Evolutionary conservation across 2,113 vertebrate genomes (phyloP), one percentile per base, ranked within the genome.

Genomic region (Chamaetylas fuelleborni): DNA sequence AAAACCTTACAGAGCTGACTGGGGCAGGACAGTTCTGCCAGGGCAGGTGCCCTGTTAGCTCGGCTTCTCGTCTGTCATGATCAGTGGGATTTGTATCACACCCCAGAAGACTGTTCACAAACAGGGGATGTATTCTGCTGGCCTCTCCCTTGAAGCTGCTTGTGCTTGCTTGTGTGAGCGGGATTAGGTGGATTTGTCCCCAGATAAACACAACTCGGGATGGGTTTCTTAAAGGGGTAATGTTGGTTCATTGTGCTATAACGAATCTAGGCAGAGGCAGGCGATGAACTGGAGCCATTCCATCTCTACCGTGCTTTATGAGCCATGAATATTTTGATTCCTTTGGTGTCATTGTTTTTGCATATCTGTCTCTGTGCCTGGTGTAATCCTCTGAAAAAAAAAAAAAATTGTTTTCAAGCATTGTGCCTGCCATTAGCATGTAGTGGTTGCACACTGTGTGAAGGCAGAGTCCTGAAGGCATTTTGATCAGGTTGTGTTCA

Each of bases 101-200:
- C 11, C 28, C 60, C 40, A 47, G 42, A 50, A 29, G 71, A 42
- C 67, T 29, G 13, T 6, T 61, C n/a, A n/a, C 45, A 62, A 29
- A 51, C 69, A 60, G 62, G 66, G 42, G 7, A 51, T 0, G 0
- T 29, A 12, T 26, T 66, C 88, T 64, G 56, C 79, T 70, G 26
- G 56, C 54, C 45, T 70, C 34, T 79, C 42, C 47, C 34, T 13
- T 48, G 47, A 13, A 48, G 47, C 47, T 48, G 47, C 47, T 48
- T 23, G 20, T 57, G 48, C 77, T 84, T 20, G 50, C 67, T 89
- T 36, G 24, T 31, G 5, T 45, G 84, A 73, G 72, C 2, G 0
- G 57, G 71, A 86, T 93, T 93, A 79, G 72, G 80, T 85, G 88
- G 92, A 96, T 95, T 96, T 97, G 90, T 88, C 79, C 51, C 42